A percentile compares a stretch with the other conserved stretches of the same genome.
Evolutionary conservation across 2,113 vertebrate genomes (phyloP).

Genomic region (Silurus glanis): DNA sequence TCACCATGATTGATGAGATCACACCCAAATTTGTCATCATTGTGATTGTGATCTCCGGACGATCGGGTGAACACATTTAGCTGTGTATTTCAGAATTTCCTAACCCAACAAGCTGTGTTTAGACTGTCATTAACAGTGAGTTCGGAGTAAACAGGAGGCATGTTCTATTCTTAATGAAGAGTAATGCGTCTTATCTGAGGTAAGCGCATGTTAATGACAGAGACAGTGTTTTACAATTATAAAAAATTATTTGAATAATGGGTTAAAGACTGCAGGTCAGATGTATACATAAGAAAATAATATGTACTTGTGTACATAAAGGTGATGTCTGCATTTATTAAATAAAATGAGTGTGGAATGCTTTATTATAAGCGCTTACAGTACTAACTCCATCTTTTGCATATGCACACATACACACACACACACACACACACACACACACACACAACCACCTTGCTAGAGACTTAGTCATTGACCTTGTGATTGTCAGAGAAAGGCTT

Average conservation of each 20-base stretch:
- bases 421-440: slow-evolving; percentile 5
- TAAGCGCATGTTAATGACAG: not conserved
- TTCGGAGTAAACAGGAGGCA: too few relatives aligned
- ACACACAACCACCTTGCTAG: not conserved
- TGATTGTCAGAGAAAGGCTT: slow-evolving; percentile 52
- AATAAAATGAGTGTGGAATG: not conserved
- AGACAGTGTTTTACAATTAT: not conserved
- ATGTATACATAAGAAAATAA: not conserved
- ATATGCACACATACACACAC: slow-evolving; percentile 15
- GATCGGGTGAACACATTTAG: not conserved
- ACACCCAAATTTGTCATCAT: not conserved
- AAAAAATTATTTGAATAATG: too few relatives aligned
- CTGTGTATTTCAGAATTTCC: not conserved
- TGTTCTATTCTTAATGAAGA: not conserved
- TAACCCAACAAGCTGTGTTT: too few relatives aligned
- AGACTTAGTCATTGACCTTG: slow-evolving; percentile 63
- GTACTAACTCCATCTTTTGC: not conserved
- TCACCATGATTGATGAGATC: not conserved
- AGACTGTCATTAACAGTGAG: too few relatives aligned
- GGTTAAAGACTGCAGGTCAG: not conserved
- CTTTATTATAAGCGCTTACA: not conserved
- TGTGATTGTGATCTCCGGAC: not conserved
- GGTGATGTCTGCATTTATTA: not conserved
- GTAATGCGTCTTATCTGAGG: not conserved
- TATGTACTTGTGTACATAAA: not conserved